Conservation (phyloP, 2,113 vertebrate species). For the Chascanopsetta lugubris region DNA sequence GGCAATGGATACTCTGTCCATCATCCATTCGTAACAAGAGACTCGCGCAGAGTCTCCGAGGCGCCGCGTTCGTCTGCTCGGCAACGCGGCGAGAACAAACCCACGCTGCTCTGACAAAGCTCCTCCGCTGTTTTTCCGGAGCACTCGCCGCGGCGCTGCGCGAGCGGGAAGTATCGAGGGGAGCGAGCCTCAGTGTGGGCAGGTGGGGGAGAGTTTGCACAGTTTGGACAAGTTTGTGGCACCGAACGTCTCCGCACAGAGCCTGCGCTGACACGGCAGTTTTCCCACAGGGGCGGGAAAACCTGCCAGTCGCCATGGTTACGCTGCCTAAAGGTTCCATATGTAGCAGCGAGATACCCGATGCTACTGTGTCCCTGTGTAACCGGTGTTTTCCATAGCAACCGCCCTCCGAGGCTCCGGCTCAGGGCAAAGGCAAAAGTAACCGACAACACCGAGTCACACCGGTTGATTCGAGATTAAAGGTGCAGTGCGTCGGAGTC, state of each 20-base stretch:
- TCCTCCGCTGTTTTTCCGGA: too few species aligned
- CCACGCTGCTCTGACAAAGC: too few species aligned
- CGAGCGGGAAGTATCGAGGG: background rate
- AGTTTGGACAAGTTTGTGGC: background rate
- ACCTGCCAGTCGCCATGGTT: background rate
- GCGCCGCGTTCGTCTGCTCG: too few species aligned
- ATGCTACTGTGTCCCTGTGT: background rate
- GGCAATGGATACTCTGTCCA: too few species aligned
- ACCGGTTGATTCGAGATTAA: background rate
- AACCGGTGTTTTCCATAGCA: too few species aligned
- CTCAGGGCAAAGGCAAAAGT: background rate
- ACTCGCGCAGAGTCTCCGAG: too few species aligned
- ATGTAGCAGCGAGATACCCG: background rate
- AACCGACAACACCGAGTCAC: too few species aligned
- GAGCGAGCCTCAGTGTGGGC: background rate
- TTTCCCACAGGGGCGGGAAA: too few species aligned
- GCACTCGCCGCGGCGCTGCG: conserved; percentile 1
- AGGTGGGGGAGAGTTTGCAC: background rate
- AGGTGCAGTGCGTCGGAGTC: too few species aligned
- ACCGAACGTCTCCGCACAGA: background rate
- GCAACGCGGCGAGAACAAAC: too few species aligned
- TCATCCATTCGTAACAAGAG: too few species aligned
- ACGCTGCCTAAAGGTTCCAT: background rate
- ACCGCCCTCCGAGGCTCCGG: background rate
- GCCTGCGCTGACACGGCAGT: background rate